phyloP scores from a whole-genome alignment of 2,888 invertebrate species.

The Tetragonula carbonaria region DNA sequence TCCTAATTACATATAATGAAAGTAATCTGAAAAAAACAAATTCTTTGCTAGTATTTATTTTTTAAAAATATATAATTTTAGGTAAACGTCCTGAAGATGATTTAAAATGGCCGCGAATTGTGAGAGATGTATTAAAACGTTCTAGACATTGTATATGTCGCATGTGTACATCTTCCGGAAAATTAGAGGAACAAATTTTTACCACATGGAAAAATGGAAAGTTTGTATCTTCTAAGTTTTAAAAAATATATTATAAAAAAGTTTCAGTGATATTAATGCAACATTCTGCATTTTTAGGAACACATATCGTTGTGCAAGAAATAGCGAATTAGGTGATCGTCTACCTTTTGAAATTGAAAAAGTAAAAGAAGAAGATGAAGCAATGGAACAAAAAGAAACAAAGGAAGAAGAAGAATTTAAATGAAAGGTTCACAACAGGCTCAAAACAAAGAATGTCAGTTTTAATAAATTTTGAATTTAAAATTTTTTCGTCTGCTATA shows the following conservation, averaged over 20 bases:
- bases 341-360: slow-evolving; percentile 86
- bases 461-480: too few species aligned
- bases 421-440: neutral
- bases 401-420: neutral
- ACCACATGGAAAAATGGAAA: slow-evolving; percentile 91
- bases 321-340: slow-evolving; percentile 92
- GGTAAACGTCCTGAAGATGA: slow-evolving; percentile 84
- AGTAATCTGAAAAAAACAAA: neutral
- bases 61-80: slow-evolving; percentile 10
- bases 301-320: slow-evolving; percentile 90
- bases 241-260: neutral
- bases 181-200: slow-evolving; percentile 91
- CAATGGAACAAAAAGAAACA: neutral
- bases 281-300: slow-evolving; percentile 82
- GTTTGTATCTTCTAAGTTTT: slow-evolving; percentile 83
- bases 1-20: too few species aligned
- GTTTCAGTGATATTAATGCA: neutral
- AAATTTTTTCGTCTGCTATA: too few species aligned
- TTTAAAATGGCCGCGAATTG: slow-evolving; percentile 91
- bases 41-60: neutral
- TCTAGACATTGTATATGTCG: slow-evolving; percentile 91
- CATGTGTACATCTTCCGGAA: slow-evolving; percentile 90
- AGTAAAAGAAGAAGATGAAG: neutral
- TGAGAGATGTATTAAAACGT: slow-evolving; percentile 89
- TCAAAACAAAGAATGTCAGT: too few species aligned